These are phyloP conservation scores for Lasioglossum marginatum DNA, from an alignment of 2,888 invertebrate species.

Conservation along the genomic window DNA sequence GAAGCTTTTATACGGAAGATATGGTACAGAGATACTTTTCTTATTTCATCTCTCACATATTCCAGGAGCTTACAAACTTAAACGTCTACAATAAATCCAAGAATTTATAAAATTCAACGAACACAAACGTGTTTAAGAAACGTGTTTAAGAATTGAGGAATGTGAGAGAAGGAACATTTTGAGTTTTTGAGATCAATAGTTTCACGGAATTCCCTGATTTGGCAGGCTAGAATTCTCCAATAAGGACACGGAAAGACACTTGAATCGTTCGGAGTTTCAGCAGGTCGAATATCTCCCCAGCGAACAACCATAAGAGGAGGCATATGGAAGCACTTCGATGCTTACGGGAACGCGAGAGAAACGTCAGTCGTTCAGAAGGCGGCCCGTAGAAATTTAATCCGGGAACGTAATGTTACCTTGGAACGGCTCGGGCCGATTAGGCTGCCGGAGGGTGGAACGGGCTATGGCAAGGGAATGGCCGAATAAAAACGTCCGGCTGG, in stretches of 20 bases:
- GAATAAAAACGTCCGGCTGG: conserved; percentile 71
- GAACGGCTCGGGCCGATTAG: conserved; percentile 75
- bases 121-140: too few relatives aligned
- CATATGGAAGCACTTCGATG: conserved; percentile 9
- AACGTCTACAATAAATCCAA: not conserved
- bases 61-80: not conserved
- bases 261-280: not conserved
- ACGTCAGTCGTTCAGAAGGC: conserved; percentile 21
- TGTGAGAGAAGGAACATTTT: not conserved
- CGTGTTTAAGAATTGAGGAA: not conserved
- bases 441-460: conserved; percentile 46
- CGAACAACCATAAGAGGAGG: not conserved
- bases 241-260: not conserved
- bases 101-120: not conserved
- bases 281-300: conserved; percentile 6
- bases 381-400: conserved; percentile 75
- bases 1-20: too few relatives aligned
- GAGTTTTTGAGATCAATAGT: not conserved
- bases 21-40: not conserved
- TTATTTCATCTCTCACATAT: not conserved
- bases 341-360: not conserved
- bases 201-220: not conserved
- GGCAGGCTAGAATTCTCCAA: not conserved
- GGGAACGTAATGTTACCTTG: conserved; percentile 65
- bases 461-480: conserved; percentile 53